Percentiles rank a stretch among this genome's conserved stretches.
phyloP scores from a whole-genome alignment of 1,140 invertebrate genomes.

The Formica exsecta region DNA sequence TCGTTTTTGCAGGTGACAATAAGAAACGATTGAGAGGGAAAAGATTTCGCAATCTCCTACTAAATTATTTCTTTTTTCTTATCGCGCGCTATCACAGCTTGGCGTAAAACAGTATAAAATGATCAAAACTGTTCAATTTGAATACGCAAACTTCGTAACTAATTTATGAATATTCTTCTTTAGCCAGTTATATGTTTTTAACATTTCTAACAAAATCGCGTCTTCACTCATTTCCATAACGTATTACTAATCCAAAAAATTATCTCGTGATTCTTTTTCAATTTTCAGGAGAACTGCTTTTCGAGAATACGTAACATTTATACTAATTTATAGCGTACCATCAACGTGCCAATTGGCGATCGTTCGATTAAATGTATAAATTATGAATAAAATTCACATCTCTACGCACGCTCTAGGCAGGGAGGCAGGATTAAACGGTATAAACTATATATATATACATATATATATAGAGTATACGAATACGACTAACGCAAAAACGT shows the following conservation, averaged over 20 bases:
- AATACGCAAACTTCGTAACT: neutral
- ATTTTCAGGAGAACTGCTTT: constrained; percentile 15
- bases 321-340: constrained; percentile 17
- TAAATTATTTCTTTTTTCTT: constrained; percentile 18
- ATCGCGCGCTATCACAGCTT: constrained; percentile 21
- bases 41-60: neutral
- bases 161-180: neutral
- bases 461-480: constrained; percentile 12
- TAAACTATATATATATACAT: constrained; percentile 23
- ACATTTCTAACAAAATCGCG: neutral
- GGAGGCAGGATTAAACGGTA: constrained; percentile 45
- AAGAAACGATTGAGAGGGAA: constrained; percentile 2
- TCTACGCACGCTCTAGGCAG: constrained; percentile 60
- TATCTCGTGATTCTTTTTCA: neutral
- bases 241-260: neutral
- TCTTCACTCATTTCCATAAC: neutral
- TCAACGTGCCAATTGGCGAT: neutral
- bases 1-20: neutral
- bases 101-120: neutral
- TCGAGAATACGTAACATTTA: neutral
- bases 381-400: constrained; percentile 72
- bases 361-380: constrained; percentile 15
- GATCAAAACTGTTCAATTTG: constrained; percentile 7
- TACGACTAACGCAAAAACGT: constrained; percentile 35
- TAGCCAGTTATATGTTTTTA: neutral